Evolutionary conservation across 2,888 invertebrate species (phyloP).

Genomic region (Arge pagana): DNA sequence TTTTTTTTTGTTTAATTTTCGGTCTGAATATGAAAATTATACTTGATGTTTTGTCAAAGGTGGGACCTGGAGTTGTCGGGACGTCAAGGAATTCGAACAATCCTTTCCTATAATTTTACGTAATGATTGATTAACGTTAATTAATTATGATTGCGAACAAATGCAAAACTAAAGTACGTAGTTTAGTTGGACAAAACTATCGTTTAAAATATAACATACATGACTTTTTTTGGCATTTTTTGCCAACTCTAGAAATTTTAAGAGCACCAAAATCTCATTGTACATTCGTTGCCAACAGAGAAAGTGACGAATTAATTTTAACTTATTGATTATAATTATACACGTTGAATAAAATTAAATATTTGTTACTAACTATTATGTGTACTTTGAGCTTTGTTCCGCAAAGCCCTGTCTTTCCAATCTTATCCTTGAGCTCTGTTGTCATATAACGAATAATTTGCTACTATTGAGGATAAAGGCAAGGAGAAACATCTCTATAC

Average conservation of each 20-base stretch:
- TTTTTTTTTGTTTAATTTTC: neutral
- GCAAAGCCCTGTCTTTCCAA: neutral
- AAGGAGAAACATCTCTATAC: too few relatives aligned
- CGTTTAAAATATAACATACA: slow-evolving; percentile 47
- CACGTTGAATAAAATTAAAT: slow-evolving; percentile 54
- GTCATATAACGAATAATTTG: too few relatives aligned
- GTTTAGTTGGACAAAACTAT: slow-evolving; percentile 45
- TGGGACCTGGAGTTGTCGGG: slow-evolving; percentile 51
- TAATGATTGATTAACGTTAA: slow-evolving; percentile 37
- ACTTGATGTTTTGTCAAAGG: slow-evolving; percentile 42
- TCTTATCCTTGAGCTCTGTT: neutral
- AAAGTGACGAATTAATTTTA: slow-evolving; percentile 44
- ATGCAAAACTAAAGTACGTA: slow-evolving; percentile 48
- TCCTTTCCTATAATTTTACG: slow-evolving; percentile 65
- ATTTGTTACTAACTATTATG: slow-evolving; percentile 50
- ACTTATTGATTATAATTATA: slow-evolving; percentile 56
- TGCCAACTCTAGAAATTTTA: slow-evolving; percentile 49
- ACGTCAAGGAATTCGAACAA: slow-evolving; percentile 62
- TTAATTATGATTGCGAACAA: slow-evolving; percentile 48
- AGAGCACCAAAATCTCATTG: slow-evolving; percentile 45
- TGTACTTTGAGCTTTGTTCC: slow-evolving; percentile 5
- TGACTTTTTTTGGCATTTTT: slow-evolving; percentile 52
- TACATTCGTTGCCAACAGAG: slow-evolving; percentile 45
- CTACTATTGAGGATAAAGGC: too few relatives aligned
- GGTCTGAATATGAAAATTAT: too few relatives aligned